Conservation (phyloP, 2,113 vertebrate species). For the Narcine bancroftii region DNA sequence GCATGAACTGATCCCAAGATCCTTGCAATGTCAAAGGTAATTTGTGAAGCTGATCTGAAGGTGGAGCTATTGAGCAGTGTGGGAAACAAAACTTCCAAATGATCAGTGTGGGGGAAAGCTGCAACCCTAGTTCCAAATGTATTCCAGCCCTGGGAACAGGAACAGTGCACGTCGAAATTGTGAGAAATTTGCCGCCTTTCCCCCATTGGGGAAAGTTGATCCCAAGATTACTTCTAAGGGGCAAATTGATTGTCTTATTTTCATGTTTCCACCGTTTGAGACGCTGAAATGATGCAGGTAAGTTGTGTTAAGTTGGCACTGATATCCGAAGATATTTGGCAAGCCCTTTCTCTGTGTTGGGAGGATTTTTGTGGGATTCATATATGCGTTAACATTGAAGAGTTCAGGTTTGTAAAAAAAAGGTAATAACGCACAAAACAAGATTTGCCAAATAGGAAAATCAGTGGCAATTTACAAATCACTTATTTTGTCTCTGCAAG, state of each 20-base stretch:
- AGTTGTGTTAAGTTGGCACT: not conserved
- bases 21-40: not conserved
- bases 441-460: slow-evolving; percentile 6
- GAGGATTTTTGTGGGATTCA: not conserved
- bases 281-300: not conserved
- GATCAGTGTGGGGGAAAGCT: not conserved
- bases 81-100: not conserved
- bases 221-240: not conserved
- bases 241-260: not conserved
- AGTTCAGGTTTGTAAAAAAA: not conserved
- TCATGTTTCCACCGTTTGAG: not conserved
- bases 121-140: not conserved
- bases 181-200: not conserved
- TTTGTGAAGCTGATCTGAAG: not conserved
- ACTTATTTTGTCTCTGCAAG: not conserved
- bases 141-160: not conserved
- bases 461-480: not conserved
- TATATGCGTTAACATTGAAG: not conserved
- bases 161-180: not conserved
- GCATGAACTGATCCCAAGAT: not conserved
- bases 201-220: not conserved
- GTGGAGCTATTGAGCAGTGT: not conserved
- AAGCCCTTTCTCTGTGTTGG: not conserved
- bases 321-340: not conserved
- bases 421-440: not conserved